Base-by-base conservation (phyloP, 23 tunicate species). In the Oikopleura vanhoeffeni region DNA sequence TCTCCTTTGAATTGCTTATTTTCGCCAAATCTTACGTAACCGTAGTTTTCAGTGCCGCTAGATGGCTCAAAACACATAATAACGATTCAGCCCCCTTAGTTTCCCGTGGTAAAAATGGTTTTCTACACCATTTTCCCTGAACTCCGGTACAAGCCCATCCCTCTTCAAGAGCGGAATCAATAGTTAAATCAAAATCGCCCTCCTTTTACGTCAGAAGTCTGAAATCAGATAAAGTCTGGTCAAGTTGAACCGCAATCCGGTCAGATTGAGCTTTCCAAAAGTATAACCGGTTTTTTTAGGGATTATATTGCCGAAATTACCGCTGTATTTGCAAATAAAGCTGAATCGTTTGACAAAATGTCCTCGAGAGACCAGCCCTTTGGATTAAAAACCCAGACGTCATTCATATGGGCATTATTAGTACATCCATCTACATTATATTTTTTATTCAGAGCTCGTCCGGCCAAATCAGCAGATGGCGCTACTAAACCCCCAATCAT, bases 41-140 rank as follows among this genome's bases (percentile, higher is more conserved):
- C 64, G 24, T 49, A 49, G 24, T 71, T 32, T 71, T 71, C 79
- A 71, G 79, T 13, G 79, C 79, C 79, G 35, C 34, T 71, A 13
- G 34, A 18, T 18, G 79, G 79, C 35, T 71, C 79, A 71, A 71
- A 71, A 38, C 79, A 71, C 79, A 71, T 71, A 30, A 71, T 30
- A 71, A 71, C 79, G 79, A 18, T 32, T 71, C 79, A 32, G 79
- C 79, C 3, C 79, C 79, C 35, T 71, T 71, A 13, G 79, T 71
- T 71, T 71, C 79, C 35, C 79, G 27, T 4, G 79, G 79, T 2
- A 71, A 38, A 30, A 13, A 71, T 2, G 79, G 38, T 32, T 71
- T 71, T 71, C 79, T 28, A 38, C 79, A 71, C 79, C 79, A 71
- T 71, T 71, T 71, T 2, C 79, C 79, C 35, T 71, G 79, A 30